Conservation (phyloP, 2,113 vertebrate species). For the Tylochromis polylepis region DNA sequence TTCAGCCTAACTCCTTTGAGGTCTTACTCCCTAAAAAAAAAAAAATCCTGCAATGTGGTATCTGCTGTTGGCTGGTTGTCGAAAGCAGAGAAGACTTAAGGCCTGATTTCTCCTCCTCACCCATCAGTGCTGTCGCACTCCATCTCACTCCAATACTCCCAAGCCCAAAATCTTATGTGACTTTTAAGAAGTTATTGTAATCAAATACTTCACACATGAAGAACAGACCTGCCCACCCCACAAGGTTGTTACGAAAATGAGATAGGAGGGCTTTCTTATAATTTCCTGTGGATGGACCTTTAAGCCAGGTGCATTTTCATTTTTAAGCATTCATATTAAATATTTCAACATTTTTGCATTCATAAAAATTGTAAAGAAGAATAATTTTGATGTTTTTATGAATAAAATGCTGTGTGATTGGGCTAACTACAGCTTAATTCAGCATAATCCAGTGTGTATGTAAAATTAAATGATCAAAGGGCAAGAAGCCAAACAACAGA, state of each 20-base stretch:
- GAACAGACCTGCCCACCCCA: rapidly evolving
- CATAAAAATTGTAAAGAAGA: background rate
- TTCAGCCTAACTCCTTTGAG: background rate
- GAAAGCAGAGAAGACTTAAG: conserved; percentile 16
- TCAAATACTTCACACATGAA: background rate
- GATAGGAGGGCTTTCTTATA: background rate
- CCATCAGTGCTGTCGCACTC: background rate
- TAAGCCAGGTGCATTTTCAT: background rate
- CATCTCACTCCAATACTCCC: background rate
- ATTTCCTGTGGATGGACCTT: background rate
- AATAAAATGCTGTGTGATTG: background rate
- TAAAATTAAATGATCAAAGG: background rate
- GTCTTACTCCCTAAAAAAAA: conserved; percentile 11
- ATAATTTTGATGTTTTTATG: background rate
- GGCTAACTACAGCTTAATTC: background rate
- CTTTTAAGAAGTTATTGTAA: background rate
- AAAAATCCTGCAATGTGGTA: background rate
- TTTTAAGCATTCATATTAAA: background rate
- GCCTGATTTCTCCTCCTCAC: background rate
- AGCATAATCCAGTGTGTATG: background rate
- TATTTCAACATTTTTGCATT: background rate
- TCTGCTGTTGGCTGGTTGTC: conserved; percentile 8
- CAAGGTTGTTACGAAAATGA: background rate
- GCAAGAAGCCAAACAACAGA: background rate
- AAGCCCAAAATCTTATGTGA: background rate